Base-by-base conservation (phyloP, 2,797 vertebrate species). In the Picus viridis region DNA sequence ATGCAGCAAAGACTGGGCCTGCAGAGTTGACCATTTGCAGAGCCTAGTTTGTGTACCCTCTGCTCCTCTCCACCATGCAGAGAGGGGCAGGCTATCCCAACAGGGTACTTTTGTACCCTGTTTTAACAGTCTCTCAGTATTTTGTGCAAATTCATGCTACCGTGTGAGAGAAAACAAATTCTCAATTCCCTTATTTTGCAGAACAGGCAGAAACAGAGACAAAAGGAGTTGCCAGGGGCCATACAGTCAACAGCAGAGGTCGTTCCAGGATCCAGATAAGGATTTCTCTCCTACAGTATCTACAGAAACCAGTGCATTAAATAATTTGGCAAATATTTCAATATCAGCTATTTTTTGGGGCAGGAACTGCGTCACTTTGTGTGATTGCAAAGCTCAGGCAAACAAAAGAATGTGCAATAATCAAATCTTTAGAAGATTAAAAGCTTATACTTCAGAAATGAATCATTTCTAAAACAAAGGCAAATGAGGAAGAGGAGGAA, bases 381-480 rank as follows among this genome's bases (percentile, higher is more conserved):
- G 73, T 73, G 57, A 93, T 20, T 90, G 70, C 57, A 89, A 83
- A 63, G 49, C 81, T 88, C 12, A 61, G 69, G 47, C 47, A 91
- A 92, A 96, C 88, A 94, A 95, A 96, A 36, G 36, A 89, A 64
- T 75, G 72, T 47, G 19, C 19, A 88, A 72, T 92, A 91, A 94
- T 76, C 41, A 86, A 91, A 90, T 90, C 81, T 92, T 91, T 76
- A 82, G 68, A 83, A 95, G 90, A 90, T 94, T 91, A 90, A 69
- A 90, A 73, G 68, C 39, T 75, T 86, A 47, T 23, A 54, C 36
- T 93, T 79, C 8, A 92, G 64, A 91, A 95, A 94, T 88, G 2
- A 93, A 91, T 88, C 68, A 93, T 84, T 92, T 79, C 74, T 64
- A 63, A 92, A 94, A 93, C 94, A 94, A 96, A 96, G 54, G 73